Evolutionary conservation across 2,113 vertebrate genomes (phyloP).

Genomic region (Phasianus colchicus): DNA sequence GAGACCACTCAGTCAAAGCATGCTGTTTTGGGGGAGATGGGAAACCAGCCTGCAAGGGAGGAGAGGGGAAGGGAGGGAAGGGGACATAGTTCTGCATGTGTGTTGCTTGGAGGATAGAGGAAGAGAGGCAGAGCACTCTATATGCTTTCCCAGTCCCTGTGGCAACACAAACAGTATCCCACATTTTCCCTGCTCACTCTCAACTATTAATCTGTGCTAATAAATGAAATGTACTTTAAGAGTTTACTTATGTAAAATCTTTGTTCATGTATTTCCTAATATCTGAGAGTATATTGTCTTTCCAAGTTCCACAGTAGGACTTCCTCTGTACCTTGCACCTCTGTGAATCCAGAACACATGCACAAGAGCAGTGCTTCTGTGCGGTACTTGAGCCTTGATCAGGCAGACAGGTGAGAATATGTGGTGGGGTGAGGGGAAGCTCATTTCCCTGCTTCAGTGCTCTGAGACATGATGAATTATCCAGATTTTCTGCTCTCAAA

Average conservation of each 20-base stretch:
- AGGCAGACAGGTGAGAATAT: neutral
- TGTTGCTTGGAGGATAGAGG: neutral
- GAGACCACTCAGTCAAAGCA: neutral
- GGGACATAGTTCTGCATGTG: too few relatives aligned
- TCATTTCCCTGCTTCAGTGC: neutral
- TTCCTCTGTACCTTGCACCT: neutral
- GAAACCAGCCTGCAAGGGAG: neutral
- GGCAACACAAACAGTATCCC: neutral
- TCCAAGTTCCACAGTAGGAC: neutral
- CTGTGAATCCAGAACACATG: neutral
- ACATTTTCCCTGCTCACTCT: neutral
- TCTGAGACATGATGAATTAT: neutral
- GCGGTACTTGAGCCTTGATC: neutral
- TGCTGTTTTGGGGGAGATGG: neutral
- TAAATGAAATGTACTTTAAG: neutral
- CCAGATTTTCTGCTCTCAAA: neutral
- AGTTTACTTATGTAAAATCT: neutral
- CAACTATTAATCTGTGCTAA: neutral
- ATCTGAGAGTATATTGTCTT: accelerated
- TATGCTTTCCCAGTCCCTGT: neutral
- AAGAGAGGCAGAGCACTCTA: neutral
- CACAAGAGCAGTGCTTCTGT: neutral
- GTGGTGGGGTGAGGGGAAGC: neutral
- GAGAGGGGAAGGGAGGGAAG: neutral
- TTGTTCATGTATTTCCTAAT: neutral